Percentiles rank a stretch among this genome's conserved stretches.
phyloP scores from a whole-genome alignment of 1,140 invertebrate species.

The Papilio dardanus region DNA sequence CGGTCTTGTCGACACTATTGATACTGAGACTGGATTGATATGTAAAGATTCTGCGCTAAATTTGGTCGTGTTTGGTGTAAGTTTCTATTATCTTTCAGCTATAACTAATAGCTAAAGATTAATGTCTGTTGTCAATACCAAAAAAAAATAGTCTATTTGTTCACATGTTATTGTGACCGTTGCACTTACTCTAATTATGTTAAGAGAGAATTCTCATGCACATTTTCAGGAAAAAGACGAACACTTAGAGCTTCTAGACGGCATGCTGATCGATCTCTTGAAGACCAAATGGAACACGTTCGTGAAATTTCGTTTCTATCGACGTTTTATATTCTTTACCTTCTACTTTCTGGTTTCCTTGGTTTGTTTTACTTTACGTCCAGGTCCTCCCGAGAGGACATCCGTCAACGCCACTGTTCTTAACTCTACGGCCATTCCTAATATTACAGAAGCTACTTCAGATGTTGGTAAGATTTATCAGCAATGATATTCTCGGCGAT shows the following conservation, averaged over 20 bases:
- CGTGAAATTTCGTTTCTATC: conserved; percentile 96
- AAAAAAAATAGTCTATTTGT: background rate
- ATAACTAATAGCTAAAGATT: background rate
- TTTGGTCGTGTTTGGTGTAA: conserved; percentile 98
- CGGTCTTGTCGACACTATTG: conserved; percentile 98
- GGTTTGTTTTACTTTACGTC: conserved; percentile 93
- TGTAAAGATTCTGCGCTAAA: conserved; percentile 97
- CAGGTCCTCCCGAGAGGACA: conserved; percentile 84
- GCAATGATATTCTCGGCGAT: background rate
- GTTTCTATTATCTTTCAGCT: conserved; percentile 45
- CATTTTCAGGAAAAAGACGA: conserved; percentile 93
- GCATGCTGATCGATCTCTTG: conserved; percentile 95
- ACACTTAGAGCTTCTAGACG: conserved; percentile 98
- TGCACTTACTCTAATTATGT: too few species aligned
- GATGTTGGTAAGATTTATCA: conserved; percentile 60
- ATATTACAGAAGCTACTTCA: conserved; percentile 60
- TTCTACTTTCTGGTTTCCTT: conserved; percentile 95
- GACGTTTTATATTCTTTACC: conserved; percentile 94
- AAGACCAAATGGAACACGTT: conserved; percentile 99
- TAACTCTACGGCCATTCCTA: conserved; percentile 46
- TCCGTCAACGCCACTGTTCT: conserved; percentile 60
- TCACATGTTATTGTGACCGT: too few species aligned
- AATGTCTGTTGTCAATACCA: background rate
- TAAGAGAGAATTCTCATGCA: background rate
- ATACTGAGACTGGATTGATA: conserved; percentile 94